Percentiles rank a stretch among this genome's conserved stretches.
Conservation (phyloP, 1,140 invertebrate species). For the Venturia canescens region DNA sequence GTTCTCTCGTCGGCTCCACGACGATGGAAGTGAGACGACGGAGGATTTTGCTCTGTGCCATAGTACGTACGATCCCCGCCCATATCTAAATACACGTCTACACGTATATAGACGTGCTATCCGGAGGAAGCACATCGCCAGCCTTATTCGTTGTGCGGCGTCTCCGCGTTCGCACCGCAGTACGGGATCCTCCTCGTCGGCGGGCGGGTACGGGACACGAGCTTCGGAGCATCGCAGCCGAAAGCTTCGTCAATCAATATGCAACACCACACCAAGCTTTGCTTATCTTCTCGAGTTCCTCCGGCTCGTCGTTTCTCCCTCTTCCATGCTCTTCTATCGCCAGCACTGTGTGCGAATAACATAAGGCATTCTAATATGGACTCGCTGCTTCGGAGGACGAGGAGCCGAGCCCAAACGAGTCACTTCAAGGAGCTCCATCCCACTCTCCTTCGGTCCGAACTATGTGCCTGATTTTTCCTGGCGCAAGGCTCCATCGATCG, state of each 20-base stretch:
- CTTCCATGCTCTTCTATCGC: constrained; percentile 1
- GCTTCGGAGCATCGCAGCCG: constrained; percentile 18
- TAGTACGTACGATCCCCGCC: not conserved
- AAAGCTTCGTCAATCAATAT: constrained; percentile 74
- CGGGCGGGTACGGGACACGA: constrained; percentile 39
- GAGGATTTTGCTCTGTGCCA: constrained; percentile 20
- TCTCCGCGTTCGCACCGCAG: constrained; percentile 53
- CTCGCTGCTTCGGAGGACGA: not conserved
- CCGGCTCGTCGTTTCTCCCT: constrained; percentile 14
- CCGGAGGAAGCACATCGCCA: constrained; percentile 36
- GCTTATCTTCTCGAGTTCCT: constrained; percentile 69
- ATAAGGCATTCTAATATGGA: constrained; percentile 34
- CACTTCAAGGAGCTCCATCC: constrained; percentile 2
- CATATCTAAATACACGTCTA: too few species aligned
- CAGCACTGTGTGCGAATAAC: not conserved
- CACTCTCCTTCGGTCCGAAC: not conserved
- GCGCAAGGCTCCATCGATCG: not conserved
- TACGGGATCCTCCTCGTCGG: constrained; percentile 42
- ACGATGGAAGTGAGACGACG: constrained; percentile 24
- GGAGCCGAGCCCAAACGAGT: constrained; percentile 26
- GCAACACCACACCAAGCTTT: constrained; percentile 73
- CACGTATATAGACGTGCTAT: not conserved
- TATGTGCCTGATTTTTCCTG: not conserved
- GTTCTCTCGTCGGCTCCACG: constrained; percentile 49
- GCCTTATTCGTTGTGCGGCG: constrained; percentile 49